phyloP scores from a whole-genome alignment of 2,113 vertebrate species.

The Urocolius indicus region DNA sequence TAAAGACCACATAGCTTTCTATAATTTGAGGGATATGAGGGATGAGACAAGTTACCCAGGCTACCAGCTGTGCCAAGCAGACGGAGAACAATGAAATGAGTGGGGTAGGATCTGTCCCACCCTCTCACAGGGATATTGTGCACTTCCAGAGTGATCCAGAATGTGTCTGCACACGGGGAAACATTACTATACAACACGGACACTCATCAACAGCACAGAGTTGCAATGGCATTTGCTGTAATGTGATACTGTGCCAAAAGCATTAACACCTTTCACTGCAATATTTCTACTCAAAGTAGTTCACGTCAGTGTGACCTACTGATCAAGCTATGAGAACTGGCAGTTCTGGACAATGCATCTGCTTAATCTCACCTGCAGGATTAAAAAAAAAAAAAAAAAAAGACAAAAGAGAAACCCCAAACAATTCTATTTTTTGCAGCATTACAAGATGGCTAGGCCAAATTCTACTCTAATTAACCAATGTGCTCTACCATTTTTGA shows the following conservation, averaged over 20 bases:
- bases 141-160: background rate
- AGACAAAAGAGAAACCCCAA: background rate
- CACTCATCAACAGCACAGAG: too few relatives aligned
- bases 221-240: rapidly evolving
- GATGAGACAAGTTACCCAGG: background rate
- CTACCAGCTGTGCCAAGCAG: background rate
- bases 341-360: rapidly evolving
- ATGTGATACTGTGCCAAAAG: background rate
- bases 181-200: background rate
- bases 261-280: background rate
- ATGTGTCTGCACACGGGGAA: background rate
- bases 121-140: background rate
- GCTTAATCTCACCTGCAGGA: background rate
- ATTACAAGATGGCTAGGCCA: background rate
- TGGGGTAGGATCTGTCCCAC: background rate
- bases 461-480: background rate
- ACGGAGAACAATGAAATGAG: background rate
- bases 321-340: background rate
- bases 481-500: background rate
- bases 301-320: background rate
- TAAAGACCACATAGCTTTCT: background rate
- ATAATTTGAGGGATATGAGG: background rate
- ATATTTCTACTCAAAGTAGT: background rate
- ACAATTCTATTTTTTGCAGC: background rate
- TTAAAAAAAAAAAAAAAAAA: background rate